Base-by-base conservation (phyloP, 1,140 invertebrate genomes). In the Colletes gigas region DNA sequence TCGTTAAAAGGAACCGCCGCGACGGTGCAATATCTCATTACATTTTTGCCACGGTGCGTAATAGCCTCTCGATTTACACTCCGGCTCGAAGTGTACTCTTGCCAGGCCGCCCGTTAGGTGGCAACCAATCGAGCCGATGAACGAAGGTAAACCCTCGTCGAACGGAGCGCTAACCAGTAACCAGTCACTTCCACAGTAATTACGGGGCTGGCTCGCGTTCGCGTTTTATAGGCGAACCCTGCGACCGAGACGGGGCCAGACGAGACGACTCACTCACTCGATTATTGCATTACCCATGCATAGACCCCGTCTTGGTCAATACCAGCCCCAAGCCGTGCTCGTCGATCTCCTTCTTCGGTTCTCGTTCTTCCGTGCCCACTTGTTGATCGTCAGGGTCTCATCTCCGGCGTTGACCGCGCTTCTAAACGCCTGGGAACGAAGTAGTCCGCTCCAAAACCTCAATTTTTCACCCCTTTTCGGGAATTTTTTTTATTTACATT, bases 231-330 rank as follows among this genome's bases (percentile, higher is more conserved):
- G 89, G 88, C 89, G 88, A 89, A 82, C 83, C 66, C 80, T 83
- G 83, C 84, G 82, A 89, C 86, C 86, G 84, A 75, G 78, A 78
- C 82, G 86, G 71, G 83, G 72, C 66, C 82, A 84, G 83, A 85
- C 62, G 84, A 90, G 89, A 90, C 88, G 89, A 88, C 89, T 90
- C 88, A 90, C 89, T 90, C 88, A 57, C 85, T 90, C 84, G 89
- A 90, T 90, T 90, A 90, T 90, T 90, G 88, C 89, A 90, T 90
- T 90, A 90, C 87, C 82, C 83, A 90, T 90, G 87, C 89, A 90
- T 90, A 88, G 85, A 55, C 60, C 65, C 59, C 30, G 54, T n/a
- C 75, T 65, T 60, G 67, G 62, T 69, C 83, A 55, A 78, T 82
- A 78, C 84, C 69, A 59, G 60, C 69, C 60, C 19, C 14, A 6